A percentile compares a stretch with the other conserved stretches of the same genome.
Evolutionary conservation across 2,113 vertebrate genomes (phyloP).

Genomic region (Malurus cyaneus): DNA sequence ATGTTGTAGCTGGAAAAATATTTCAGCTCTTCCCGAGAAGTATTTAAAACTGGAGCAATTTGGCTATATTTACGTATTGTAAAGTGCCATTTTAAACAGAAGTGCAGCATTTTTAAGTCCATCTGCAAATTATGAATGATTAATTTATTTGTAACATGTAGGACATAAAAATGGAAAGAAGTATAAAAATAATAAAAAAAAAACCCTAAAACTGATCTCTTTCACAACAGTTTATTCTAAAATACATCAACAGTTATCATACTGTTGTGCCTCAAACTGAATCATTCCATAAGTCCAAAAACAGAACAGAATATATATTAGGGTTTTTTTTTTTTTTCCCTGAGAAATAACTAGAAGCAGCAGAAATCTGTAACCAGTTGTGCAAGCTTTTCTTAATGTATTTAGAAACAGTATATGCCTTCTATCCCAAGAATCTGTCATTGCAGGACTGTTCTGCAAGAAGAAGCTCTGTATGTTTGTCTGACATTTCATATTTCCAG

Average conservation of each 20-base stretch:
- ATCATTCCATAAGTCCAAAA: not conserved
- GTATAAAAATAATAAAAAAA: not conserved
- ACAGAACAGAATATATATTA: not conserved
- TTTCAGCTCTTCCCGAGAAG: not conserved
- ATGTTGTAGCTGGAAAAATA: not conserved
- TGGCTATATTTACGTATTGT: not conserved
- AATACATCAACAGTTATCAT: not conserved
- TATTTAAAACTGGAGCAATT: not conserved
- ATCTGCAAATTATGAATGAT: not conserved
- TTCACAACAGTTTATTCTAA: not conserved
- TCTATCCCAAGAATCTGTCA: not conserved
- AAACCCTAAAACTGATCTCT: not conserved
- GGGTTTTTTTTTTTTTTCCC: not conserved
- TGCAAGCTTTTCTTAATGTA: not conserved
- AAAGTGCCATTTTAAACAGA: not conserved
- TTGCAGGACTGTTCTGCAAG: not conserved
- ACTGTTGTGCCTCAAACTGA: not conserved
- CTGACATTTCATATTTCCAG: not conserved
- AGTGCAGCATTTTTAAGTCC: not conserved
- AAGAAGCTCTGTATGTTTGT: not conserved
- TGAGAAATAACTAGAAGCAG: not conserved
- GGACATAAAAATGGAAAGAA: not conserved
- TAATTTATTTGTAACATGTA: not conserved
- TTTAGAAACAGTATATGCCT: not conserved
- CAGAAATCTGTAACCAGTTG: not conserved